Base-by-base conservation (phyloP, 2,888 invertebrate genomes). In the Hipparchia sbordonii region DNA sequence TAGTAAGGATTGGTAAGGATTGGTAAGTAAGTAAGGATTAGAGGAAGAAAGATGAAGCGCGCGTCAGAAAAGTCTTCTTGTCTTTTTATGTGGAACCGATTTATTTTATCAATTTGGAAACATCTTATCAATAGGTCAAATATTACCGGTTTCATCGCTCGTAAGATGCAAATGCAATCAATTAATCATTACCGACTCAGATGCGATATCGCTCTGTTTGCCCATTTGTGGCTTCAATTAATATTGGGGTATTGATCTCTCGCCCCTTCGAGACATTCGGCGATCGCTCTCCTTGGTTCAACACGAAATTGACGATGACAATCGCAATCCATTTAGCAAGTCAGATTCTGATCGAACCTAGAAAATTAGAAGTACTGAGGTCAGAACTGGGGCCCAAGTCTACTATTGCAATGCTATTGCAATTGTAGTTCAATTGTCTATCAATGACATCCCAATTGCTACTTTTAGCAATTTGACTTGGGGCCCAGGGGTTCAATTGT, bases 241-340 rank as follows among this genome's bases (percentile, higher is more conserved):
- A 68, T 67, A 72, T 72, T 51, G 69, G 66, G 45, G 56, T 66
- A 72, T 72, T 62, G 66, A 72, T 70, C 69, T 72, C 56, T 33
- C 23, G 63, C n/a, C 59, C 65, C 56, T 65, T 10, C 23, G 69
- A 72, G 69, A 72, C 52, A 66, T 54, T 65, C 60, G 63, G n/a
- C 56, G 56, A 72, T 72, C 63, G 48, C 67, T 13, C 51, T 63
- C 48, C 45, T 54, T 72, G 70, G 70, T 60, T 70, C 52, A 72
- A 69, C 65, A 56, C 65, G 56, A 56, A 66, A 73, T 48, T 67
- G 66, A 48, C 48, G 56, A 54, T 61, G 61, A 62, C 61, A 70
- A 66, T 61, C 52, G 52, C 33, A 48, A 69, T 69, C 54, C 10
- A 39, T 61, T 61, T 69, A 51, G 23, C 23, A 23, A 23, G 51